Conservation (phyloP, 1,140 invertebrate species). For the Leptonema lineaticorne region DNA sequence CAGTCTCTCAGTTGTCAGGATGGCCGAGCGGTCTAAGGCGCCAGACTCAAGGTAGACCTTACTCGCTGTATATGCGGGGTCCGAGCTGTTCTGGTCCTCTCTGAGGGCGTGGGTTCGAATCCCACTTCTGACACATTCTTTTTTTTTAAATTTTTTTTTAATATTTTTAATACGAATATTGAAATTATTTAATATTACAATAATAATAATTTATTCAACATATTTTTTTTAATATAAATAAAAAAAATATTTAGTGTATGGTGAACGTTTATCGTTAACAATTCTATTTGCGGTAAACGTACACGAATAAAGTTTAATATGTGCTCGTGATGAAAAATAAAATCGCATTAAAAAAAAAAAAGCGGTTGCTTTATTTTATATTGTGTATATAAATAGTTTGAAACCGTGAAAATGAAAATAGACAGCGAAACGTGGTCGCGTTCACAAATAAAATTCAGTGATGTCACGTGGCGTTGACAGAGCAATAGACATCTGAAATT, state of each 20-base stretch:
- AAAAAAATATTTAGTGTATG: too few relatives aligned
- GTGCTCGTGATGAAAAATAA: too few relatives aligned
- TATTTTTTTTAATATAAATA: too few relatives aligned
- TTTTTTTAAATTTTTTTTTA: constrained; percentile 45
- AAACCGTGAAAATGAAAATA: too few relatives aligned
- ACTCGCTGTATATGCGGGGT: constrained; percentile 39
- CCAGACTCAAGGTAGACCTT: constrained; percentile 64
- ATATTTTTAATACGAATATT: too few relatives aligned
- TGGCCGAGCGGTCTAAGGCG: constrained; percentile 65
- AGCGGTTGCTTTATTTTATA: background rate
- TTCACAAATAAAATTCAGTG: background rate
- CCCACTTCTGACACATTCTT: constrained; percentile 71
- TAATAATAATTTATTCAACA: too few relatives aligned
- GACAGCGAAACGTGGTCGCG: background rate
- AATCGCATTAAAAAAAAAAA: too few relatives aligned
- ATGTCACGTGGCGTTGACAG: background rate
- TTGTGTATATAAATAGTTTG: background rate
- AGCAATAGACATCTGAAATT: background rate
- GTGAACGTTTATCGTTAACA: too few relatives aligned
- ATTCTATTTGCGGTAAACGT: too few relatives aligned
- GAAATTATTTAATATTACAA: too few relatives aligned
- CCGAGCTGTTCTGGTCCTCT: constrained; percentile 68
- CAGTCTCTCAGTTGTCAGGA: constrained; percentile 53
- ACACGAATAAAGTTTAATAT: too few relatives aligned
- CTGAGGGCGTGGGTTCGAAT: constrained; percentile 77